Percentiles rank a stretch among this genome's conserved stretches.
phyloP scores from a whole-genome alignment of 2,888 invertebrate genomes.

The Dryococelus australis region DNA sequence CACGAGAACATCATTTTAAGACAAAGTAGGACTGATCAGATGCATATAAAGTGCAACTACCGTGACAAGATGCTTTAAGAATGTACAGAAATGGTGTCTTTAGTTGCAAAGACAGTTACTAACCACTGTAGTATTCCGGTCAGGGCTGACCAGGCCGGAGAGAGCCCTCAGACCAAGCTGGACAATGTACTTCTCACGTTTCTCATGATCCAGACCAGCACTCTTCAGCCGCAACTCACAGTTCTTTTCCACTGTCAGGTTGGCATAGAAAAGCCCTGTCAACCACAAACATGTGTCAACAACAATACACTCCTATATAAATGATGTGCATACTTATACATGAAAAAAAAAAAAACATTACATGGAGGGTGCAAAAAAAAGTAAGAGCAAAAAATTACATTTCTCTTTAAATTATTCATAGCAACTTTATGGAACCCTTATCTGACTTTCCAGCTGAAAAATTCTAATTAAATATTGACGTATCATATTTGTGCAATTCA shows the following conservation, averaged over 20 bases:
- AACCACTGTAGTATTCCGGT: slow-evolving; percentile 71
- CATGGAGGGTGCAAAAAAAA: too few relatives aligned
- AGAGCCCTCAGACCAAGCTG: slow-evolving; percentile 81
- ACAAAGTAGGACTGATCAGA: too few relatives aligned
- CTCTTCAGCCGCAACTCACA: slow-evolving; percentile 78
- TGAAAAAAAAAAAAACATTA: too few relatives aligned
- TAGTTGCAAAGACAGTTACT: slow-evolving; percentile 40
- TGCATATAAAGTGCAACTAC: background rate
- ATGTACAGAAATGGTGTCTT: background rate
- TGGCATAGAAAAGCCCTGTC: slow-evolving; percentile 74
- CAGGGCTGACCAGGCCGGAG: slow-evolving; percentile 81
- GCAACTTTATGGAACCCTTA: too few relatives aligned
- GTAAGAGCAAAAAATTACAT: too few relatives aligned
- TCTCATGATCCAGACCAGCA: slow-evolving; percentile 58
- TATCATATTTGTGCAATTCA: too few relatives aligned
- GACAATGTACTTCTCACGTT: slow-evolving; percentile 58
- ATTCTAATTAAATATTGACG: too few relatives aligned
- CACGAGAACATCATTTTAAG: too few relatives aligned
- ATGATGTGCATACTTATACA: background rate
- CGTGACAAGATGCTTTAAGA: background rate
- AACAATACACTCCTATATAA: background rate
- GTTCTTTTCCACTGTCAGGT: slow-evolving; percentile 79
- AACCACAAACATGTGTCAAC: background rate
- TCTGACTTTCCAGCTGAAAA: too few relatives aligned
- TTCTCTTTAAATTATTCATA: too few relatives aligned